Evolutionary conservation across 2,888 invertebrate species (phyloP).

Genomic region (Proisotoma minuta): DNA sequence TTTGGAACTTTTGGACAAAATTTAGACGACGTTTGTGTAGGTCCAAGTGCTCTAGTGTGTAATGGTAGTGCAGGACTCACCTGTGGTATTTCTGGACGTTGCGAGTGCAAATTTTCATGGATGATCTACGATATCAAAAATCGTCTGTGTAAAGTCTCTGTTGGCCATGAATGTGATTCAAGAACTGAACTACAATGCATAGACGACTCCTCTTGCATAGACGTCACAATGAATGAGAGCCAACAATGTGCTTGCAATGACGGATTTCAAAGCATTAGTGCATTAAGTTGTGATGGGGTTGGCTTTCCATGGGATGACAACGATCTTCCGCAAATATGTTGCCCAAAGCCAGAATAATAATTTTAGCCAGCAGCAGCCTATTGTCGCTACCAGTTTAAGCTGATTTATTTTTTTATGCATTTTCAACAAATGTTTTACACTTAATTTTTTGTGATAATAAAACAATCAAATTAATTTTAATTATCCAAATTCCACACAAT

Average conservation of each 20-base stretch:
- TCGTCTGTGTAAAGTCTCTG: slow-evolving; percentile 27
- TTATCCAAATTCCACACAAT: no score
- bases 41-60: not conserved
- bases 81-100: slow-evolving; percentile 19
- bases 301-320: not conserved
- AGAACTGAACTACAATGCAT: slow-evolving; percentile 21
- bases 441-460: no score
- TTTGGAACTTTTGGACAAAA: no score
- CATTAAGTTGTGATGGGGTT: slow-evolving; percentile 8
- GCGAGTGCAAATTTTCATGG: slow-evolving; percentile 31
- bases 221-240: slow-evolving; percentile 9
- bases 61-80: slow-evolving; percentile 6
- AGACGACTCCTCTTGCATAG: slow-evolving; percentile 26
- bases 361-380: no score
- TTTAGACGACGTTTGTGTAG: slow-evolving; percentile 7
- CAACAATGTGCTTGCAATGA: slow-evolving; percentile 29
- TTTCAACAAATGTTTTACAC: no score
- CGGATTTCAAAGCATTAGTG: slow-evolving; percentile 12
- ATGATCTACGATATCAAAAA: slow-evolving; percentile 22
- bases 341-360: slow-evolving; percentile 4
- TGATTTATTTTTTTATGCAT: no score
- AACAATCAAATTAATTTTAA: no score
- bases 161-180: slow-evolving; percentile 27
- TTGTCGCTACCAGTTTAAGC: no score
- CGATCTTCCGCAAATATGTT: slow-evolving; percentile 8